Percentiles rank a stretch among this genome's conserved stretches.
Conservation (phyloP, 2,113 vertebrate species). For the Ictidomys tridecemlineatus region DNA sequence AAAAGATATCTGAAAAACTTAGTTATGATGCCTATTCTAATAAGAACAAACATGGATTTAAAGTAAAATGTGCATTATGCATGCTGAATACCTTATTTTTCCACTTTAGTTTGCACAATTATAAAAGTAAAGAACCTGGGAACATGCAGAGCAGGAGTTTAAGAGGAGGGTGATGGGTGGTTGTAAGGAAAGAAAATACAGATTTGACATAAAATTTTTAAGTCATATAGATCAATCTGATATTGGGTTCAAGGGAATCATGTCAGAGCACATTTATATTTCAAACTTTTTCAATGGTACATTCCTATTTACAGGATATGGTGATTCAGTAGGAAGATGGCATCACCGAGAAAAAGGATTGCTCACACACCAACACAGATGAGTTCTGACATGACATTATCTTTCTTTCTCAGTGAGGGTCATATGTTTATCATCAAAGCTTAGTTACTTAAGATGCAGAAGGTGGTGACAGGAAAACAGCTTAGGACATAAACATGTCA, state of each 20-base stretch:
- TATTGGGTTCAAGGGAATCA: conserved; percentile 85
- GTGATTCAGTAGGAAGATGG: conserved; percentile 86
- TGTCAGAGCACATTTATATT: conserved; percentile 81
- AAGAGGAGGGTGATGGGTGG: neutral
- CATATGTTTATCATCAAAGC: conserved; percentile 87
- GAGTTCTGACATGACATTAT: conserved; percentile 84
- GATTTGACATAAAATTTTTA: conserved; percentile 83
- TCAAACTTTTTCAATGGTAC: conserved; percentile 84
- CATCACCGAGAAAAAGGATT: conserved; percentile 86
- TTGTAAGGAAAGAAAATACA: conserved; percentile 76
- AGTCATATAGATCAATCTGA: conserved; percentile 81
- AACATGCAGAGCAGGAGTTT: neutral
- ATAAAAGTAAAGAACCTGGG: neutral
- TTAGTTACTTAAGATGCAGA: conserved; percentile 88
- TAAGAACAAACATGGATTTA: conserved; percentile 46
- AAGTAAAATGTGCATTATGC: conserved; percentile 25
- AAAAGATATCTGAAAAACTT: conserved; percentile 60
- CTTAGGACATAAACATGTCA: conserved; percentile 86
- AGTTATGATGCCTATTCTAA: conserved; percentile 52
- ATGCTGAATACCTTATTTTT: neutral
- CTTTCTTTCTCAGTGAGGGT: conserved; percentile 87
- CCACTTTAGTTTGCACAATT: neutral
- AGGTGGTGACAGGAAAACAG: conserved; percentile 87
- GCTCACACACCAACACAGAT: conserved; percentile 85
- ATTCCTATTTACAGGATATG: conserved; percentile 86